phyloP scores from a whole-genome alignment of 2,113 vertebrate genomes.

The Hyaena hyaena region DNA sequence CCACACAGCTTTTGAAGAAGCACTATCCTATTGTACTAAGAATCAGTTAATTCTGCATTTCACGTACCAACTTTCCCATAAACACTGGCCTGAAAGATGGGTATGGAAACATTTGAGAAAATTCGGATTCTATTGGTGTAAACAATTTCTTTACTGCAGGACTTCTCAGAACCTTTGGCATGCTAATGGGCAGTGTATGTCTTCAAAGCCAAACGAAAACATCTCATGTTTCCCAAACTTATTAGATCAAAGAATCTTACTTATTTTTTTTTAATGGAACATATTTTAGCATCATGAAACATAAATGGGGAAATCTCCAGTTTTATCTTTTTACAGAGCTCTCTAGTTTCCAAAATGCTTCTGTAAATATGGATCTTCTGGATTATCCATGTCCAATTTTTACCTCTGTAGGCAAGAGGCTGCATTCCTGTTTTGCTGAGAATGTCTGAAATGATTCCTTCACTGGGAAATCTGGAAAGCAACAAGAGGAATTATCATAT shows the following conservation, averaged over 20 bases:
- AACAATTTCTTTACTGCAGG: too few relatives aligned
- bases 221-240: not conserved
- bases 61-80: not conserved
- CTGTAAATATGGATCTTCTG: not conserved
- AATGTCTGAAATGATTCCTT: not conserved
- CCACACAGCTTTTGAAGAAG: not conserved
- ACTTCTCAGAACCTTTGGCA: not conserved
- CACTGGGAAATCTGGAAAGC: not conserved
- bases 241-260: not conserved
- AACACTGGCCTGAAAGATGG: not conserved
- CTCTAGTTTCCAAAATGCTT: slow-evolving; percentile 21
- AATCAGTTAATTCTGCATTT: not conserved
- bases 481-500: not conserved
- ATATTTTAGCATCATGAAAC: not conserved
- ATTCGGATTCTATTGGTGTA: not conserved
- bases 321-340: not conserved
- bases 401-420: not conserved
- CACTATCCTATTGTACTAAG: not conserved
- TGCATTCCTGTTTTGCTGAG: not conserved
- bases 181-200: not conserved
- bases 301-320: not conserved
- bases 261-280: not conserved
- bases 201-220: not conserved
- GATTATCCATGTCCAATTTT: not conserved
- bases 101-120: not conserved